Percentiles rank a stretch among this genome's conserved stretches.
Conservation (phyloP, 2,888 invertebrate genomes). For the Caenorhabditis afra region DNA sequence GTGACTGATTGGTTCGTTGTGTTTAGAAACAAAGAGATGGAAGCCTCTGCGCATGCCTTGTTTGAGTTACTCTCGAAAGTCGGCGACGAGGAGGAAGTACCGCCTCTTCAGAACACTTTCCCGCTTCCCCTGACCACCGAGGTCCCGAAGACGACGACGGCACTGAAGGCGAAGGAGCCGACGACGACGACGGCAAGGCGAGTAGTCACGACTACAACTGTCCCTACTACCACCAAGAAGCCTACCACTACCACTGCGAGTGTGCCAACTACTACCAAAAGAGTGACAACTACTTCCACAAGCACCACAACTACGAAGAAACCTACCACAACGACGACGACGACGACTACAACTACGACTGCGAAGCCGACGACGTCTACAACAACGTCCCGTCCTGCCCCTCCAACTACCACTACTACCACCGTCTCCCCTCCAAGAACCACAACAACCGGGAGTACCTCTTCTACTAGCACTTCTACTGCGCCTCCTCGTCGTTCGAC, state of each 20-base stretch:
- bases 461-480: constrained; percentile 31
- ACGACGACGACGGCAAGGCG: constrained; percentile 26
- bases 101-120: constrained; percentile 37
- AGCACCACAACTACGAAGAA: constrained; percentile 28
- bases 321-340: constrained; percentile 33
- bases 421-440: constrained; percentile 34
- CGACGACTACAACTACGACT: constrained; percentile 44
- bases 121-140: constrained; percentile 39
- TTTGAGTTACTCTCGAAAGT: constrained; percentile 69
- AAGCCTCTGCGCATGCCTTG: constrained; percentile 71
- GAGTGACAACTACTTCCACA: constrained; percentile 36
- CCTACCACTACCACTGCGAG: constrained; percentile 41
- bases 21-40: constrained; percentile 66
- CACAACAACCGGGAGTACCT: constrained; percentile 47
- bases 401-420: constrained; percentile 43
- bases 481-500: constrained; percentile 51
- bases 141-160: constrained; percentile 8
- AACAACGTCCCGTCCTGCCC: constrained; percentile 7
- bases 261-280: constrained; percentile 29
- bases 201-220: constrained; percentile 41
- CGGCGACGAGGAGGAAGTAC: constrained; percentile 29
- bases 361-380: constrained; percentile 41
- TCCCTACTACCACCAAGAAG: constrained; percentile 45
- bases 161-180: constrained; percentile 11
- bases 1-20: constrained; percentile 27